Evolutionary conservation across 2,888 invertebrate genomes (phyloP).

Genomic region (Lithosia quadra): DNA sequence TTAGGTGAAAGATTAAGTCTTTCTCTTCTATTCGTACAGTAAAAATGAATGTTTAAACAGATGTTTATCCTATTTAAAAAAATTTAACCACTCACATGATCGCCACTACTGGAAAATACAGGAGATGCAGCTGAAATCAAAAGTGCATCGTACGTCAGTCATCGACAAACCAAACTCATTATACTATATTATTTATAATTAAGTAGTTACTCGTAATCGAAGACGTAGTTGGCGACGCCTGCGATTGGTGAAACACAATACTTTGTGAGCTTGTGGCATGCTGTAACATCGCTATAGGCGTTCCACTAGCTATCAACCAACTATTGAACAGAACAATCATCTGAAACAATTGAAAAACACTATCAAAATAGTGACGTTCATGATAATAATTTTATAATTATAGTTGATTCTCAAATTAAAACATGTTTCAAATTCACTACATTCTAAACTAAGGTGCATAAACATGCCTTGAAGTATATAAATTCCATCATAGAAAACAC

Average conservation of each 20-base stretch:
- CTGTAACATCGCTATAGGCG: slow-evolving; percentile 77
- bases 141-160: not conserved
- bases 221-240: slow-evolving; percentile 49
- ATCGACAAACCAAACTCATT: not conserved
- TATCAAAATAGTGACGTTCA: not conserved
- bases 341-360: slow-evolving; percentile 38
- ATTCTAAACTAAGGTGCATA: not conserved
- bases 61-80: not conserved
- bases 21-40: too few relatives aligned
- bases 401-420: not conserved
- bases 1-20: too few relatives aligned
- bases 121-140: slow-evolving; percentile 53
- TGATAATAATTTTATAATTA: not conserved
- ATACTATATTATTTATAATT: not conserved
- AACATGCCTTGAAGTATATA: slow-evolving; percentile 65
- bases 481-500: slow-evolving; percentile 59
- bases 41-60: too few relatives aligned
- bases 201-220: slow-evolving; percentile 55
- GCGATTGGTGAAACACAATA: slow-evolving; percentile 67
- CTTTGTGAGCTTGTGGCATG: slow-evolving; percentile 78
- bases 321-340: slow-evolving; percentile 60
- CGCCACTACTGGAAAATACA: slow-evolving; percentile 28
- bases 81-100: slow-evolving; percentile 13
- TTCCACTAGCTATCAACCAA: slow-evolving; percentile 59
- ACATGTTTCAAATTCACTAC: not conserved